These are phyloP conservation scores for Ceratothoa steindachneri DNA, from an alignment of 2,888 invertebrate genomes.

Conservation along the genomic window DNA sequence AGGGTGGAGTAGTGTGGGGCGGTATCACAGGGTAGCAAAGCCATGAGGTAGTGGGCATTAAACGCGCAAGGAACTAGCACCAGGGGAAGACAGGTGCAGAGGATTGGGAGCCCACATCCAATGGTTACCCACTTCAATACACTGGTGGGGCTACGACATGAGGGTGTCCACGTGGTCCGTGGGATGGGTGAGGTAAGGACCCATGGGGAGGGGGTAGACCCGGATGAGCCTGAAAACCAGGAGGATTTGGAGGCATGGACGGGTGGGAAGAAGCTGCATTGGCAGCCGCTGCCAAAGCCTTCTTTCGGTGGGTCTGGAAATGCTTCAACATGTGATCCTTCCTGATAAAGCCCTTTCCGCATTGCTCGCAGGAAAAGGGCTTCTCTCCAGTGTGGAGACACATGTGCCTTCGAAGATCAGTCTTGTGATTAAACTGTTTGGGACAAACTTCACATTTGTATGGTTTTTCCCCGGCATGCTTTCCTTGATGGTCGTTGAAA, in stretches of 20 bases:
- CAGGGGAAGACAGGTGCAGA: constrained; percentile 7
- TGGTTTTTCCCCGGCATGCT: constrained; percentile 77
- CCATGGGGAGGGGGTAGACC: constrained; percentile 10
- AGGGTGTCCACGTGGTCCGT: constrained; percentile 10
- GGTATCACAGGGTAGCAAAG: constrained; percentile 1
- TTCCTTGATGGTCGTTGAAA: constrained; percentile 62
- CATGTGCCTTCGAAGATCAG: constrained; percentile 78
- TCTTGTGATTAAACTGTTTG: constrained; percentile 86
- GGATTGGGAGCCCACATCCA: background rate
- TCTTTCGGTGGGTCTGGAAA: constrained; percentile 66
- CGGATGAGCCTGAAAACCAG: background rate
- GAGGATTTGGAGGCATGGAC: constrained; percentile 3
- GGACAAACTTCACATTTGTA: constrained; percentile 74
- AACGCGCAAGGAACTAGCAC: constrained; percentile 7
- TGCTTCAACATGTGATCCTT: constrained; percentile 90
- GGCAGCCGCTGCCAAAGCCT: constrained; percentile 33
- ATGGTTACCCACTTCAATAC: background rate
- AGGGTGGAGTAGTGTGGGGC: background rate
- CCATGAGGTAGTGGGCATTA: constrained; percentile 13
- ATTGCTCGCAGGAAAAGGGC: constrained; percentile 74
- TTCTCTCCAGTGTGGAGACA: constrained; percentile 81
- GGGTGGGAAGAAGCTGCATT: constrained; percentile 17
- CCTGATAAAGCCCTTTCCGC: constrained; percentile 81
- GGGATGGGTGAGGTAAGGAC: background rate
- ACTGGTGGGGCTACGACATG: constrained; percentile 6